Evolutionary conservation across 2,888 invertebrate genomes (phyloP).

Genomic region (Phengaris arion): DNA sequence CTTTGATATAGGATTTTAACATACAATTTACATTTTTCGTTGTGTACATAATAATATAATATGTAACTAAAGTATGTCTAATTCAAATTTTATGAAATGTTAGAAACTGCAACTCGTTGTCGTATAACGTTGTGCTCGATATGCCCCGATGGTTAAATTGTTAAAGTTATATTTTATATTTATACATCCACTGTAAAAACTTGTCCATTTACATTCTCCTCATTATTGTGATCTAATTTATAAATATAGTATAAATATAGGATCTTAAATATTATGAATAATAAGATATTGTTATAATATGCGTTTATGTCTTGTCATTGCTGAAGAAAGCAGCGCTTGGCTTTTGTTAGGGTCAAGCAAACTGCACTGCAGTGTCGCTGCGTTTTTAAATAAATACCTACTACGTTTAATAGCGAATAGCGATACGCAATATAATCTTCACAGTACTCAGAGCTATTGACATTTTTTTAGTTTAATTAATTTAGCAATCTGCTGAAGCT

Average conservation of each 20-base stretch:
- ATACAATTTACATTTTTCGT: not conserved
- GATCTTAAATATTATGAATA: not conserved
- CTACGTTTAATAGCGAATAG: not conserved
- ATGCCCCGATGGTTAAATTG: not conserved
- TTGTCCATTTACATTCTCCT: slow-evolving; percentile 2
- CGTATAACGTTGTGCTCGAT: not conserved
- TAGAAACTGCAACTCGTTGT: not conserved
- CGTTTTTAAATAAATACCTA: not conserved
- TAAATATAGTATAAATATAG: not conserved
- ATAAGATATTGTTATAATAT: too few relatives aligned
- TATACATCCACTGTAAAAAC: slow-evolving; percentile 10
- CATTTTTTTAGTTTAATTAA: too few relatives aligned
- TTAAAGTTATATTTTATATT: not conserved
- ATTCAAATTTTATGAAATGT: not conserved
- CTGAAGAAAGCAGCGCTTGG: not conserved
- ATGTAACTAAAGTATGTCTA: not conserved
- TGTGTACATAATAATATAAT: not conserved
- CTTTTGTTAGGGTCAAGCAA: not conserved
- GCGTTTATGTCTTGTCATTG: not conserved
- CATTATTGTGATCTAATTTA: not conserved
- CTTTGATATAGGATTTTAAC: slow-evolving; percentile 5
- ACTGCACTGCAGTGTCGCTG: not conserved
- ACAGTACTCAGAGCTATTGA: too few relatives aligned
- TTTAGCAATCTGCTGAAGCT: too few relatives aligned
- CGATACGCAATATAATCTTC: too few relatives aligned